Conservation (phyloP, 2,797 vertebrate genomes). For the Lepilemur ruficaudatus region DNA sequence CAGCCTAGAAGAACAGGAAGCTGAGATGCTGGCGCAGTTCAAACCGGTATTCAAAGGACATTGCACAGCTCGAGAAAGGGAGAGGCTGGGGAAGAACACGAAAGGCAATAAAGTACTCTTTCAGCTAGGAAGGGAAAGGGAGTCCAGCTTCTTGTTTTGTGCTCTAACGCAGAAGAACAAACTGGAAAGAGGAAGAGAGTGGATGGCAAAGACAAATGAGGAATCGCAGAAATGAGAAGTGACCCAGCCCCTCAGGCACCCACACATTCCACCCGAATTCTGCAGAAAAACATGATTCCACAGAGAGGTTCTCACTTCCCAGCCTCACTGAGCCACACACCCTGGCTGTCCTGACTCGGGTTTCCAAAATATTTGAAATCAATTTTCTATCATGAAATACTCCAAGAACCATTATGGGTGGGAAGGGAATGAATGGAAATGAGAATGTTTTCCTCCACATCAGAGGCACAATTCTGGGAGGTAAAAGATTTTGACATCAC, state of each 20-base stretch:
- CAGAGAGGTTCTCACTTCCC: not conserved
- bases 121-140: not conserved
- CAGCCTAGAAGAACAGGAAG: not conserved
- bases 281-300: not conserved
- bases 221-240: not conserved
- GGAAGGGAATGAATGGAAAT: not conserved
- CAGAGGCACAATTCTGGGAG: not conserved
- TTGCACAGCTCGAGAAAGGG: not conserved
- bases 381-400: not conserved
- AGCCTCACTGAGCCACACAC: not conserved
- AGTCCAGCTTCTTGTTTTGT: not conserved
- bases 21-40: fast-evolving
- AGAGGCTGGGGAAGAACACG: not conserved
- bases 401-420: not conserved
- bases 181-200: not conserved
- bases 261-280: not conserved
- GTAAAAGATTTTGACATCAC: not conserved
- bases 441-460: fast-evolving
- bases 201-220: not conserved
- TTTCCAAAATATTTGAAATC: not conserved
- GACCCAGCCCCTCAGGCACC: not conserved
- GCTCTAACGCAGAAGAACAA: not conserved
- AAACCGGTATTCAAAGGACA: not conserved
- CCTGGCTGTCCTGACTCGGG: not conserved
- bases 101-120: not conserved